A percentile compares a stretch with the other conserved stretches of the same genome.
Evolutionary conservation across 2,797 vertebrate genomes (phyloP).

Genomic region (Threskiornis aethiopicus): DNA sequence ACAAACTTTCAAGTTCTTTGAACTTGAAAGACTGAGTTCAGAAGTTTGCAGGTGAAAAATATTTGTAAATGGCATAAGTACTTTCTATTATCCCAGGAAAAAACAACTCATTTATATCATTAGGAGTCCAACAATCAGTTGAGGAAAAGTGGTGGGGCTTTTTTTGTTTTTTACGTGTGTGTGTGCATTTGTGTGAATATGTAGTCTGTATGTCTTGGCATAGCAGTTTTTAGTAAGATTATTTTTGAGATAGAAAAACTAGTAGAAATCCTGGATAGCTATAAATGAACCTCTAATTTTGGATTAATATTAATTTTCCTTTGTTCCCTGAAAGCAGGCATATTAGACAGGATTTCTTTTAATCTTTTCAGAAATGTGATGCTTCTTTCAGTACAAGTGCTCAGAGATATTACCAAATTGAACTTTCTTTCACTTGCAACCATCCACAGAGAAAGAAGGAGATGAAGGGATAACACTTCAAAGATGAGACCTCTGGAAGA

Average conservation of each 20-base stretch:
- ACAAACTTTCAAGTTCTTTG: neutral
- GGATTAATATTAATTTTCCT: neutral
- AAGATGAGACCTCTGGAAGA: neutral
- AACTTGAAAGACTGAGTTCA: neutral
- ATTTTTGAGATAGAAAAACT: neutral
- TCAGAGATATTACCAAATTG: neutral
- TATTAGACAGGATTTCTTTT: neutral
- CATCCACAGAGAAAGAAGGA: neutral
- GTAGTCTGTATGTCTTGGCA: neutral
- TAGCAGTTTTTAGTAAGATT: neutral
- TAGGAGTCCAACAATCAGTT: neutral
- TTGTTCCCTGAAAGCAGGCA: neutral
- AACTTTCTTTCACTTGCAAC: neutral
- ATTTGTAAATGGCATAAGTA: neutral
- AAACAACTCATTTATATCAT: neutral
- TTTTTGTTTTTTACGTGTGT: neutral
- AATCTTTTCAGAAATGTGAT: neutral
- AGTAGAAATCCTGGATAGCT: neutral
- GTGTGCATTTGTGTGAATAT: neutral
- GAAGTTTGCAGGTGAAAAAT: neutral
- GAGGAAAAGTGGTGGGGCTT: rapidly evolving
- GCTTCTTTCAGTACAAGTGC: neutral
- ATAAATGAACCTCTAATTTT: neutral
- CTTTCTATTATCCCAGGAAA: neutral
- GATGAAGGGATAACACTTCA: neutral